Percentiles rank a stretch among this genome's conserved stretches.
Conservation (phyloP, 2,113 vertebrate species). For the Callocephalon fimbriatum region DNA sequence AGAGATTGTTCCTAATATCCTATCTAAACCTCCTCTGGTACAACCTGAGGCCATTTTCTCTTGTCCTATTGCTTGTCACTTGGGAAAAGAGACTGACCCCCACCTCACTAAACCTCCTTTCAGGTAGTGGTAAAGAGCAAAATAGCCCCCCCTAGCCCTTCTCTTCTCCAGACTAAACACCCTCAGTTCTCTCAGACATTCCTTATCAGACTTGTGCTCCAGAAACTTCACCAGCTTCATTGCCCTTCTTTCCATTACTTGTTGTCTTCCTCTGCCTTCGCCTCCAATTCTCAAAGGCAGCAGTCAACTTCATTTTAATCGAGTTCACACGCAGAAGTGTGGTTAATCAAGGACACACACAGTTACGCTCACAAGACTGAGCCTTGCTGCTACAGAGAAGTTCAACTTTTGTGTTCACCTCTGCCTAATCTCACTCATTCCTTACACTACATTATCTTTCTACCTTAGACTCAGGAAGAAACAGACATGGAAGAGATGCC, state of each 20-base stretch:
- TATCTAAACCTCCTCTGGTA: not conserved
- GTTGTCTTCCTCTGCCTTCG: accelerated
- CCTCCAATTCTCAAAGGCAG: not conserved
- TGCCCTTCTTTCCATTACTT: not conserved
- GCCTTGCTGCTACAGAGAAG: not conserved
- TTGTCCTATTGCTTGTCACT: not conserved
- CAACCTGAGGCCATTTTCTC: not conserved
- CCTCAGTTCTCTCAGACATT: not conserved
- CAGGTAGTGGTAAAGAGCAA: not conserved
- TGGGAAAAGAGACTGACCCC: not conserved
- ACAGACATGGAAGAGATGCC: not conserved
- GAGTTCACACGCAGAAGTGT: not conserved
- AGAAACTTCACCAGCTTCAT: not conserved
- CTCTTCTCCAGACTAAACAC: not conserved
- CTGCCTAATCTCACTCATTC: not conserved
- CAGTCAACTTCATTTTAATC: accelerated
- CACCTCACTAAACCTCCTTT: not conserved
- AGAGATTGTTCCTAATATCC: not conserved
- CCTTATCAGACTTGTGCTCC: not conserved
- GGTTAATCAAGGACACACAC: not conserved
- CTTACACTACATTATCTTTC: not conserved
- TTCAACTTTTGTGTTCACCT: not conserved
- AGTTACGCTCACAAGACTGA: not conserved
- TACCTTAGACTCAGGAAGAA: not conserved
- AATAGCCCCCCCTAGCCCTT: not conserved